Base-by-base conservation (phyloP, 2,113 vertebrate genomes). In the Meleagris gallopavo region DNA sequence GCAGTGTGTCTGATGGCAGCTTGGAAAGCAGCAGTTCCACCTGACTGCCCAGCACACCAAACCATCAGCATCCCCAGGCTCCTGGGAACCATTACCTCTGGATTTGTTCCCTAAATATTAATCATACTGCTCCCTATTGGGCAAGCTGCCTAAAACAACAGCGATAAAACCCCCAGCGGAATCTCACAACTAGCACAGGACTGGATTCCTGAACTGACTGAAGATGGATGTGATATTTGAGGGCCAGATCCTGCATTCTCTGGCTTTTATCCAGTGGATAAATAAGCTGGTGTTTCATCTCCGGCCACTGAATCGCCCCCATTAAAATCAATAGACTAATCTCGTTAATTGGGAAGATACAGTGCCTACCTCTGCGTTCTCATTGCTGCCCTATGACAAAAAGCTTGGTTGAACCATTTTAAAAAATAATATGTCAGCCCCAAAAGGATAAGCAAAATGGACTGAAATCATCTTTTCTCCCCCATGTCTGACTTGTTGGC, bases 311-410 rank as follows among this genome's bases (percentile, higher is more conserved):
- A 91, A 91, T 72, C 40, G 13, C 40, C 73, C 65, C 73, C 79
- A 14, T 69, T 86, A 75, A 88, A 95, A 88, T 88, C 86, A 86
- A 83, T 43, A 43, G 30, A 72, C 34, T 80, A 67, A 87, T 79
- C 77, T 89, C 71, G 69, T 79, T 94, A 92, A 91, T 61, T 78
- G 82, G 43, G 40, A 6, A 79, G 48, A 38, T 58, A 12, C 0
- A 72, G 34, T 34, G 70, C 16, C 64, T 62, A 13, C 46, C 40
- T 32, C 85, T 86, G 86, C n/a, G 1, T 29, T 60, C 75, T 29
- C 79, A 21, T 64, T 52, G 3, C 84, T 34, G 27, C 21, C n/a
- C n/a, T 30, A 2, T 10, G 32, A 85, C 4, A 79, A 88, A 84
- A 85, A 77, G 2, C 78, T 72, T 0, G 4, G 21, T 0, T 27